Evolutionary conservation across 2,888 invertebrate genomes (phyloP).

Genomic region (Thysanoteuthis rhombus): DNA sequence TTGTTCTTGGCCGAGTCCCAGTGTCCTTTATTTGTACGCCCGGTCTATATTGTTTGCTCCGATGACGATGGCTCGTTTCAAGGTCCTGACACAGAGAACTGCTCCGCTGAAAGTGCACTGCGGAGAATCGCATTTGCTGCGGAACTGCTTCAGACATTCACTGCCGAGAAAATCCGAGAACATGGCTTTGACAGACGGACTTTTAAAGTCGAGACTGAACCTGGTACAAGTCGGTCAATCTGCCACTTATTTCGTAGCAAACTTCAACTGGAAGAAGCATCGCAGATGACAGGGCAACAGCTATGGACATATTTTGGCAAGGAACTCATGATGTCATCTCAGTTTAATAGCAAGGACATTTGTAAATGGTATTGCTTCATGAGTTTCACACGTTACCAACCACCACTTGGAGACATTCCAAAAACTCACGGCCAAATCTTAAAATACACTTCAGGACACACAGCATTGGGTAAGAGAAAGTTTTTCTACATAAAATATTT

Average conservation of each 20-base stretch:
- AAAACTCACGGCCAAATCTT: conserved; percentile 66
- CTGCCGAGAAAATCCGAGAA: conserved; percentile 86
- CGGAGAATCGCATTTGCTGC: conserved; percentile 79
- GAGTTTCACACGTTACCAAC: conserved; percentile 84
- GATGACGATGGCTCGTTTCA: conserved; percentile 84
- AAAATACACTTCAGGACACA: conserved; percentile 75
- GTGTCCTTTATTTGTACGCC: conserved; percentile 72
- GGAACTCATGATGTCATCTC: conserved; percentile 78
- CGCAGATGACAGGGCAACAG: conserved; percentile 78
- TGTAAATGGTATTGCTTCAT: conserved; percentile 90
- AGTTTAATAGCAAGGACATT: conserved; percentile 69
- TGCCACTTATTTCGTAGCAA: conserved; percentile 81
- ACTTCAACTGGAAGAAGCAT: conserved; percentile 77
- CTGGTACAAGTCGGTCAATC: conserved; percentile 71
- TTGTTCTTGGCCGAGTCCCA: conserved; percentile 50
- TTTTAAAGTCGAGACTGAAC: conserved; percentile 79
- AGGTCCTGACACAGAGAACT: conserved; percentile 75
- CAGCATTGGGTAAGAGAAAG: conserved; percentile 79
- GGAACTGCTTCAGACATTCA: conserved; percentile 84
- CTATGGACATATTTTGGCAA: conserved; percentile 87
- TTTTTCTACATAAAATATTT: neutral
- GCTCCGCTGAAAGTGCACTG: conserved; percentile 79
- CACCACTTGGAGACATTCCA: conserved; percentile 72
- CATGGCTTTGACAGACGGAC: conserved; percentile 82
- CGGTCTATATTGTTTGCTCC: conserved; percentile 84